Percentiles rank a stretch among this genome's conserved stretches.
These are phyloP conservation scores for Morone saxatilis DNA, from an alignment of 2,113 vertebrate species.

Conservation along the genomic window DNA sequence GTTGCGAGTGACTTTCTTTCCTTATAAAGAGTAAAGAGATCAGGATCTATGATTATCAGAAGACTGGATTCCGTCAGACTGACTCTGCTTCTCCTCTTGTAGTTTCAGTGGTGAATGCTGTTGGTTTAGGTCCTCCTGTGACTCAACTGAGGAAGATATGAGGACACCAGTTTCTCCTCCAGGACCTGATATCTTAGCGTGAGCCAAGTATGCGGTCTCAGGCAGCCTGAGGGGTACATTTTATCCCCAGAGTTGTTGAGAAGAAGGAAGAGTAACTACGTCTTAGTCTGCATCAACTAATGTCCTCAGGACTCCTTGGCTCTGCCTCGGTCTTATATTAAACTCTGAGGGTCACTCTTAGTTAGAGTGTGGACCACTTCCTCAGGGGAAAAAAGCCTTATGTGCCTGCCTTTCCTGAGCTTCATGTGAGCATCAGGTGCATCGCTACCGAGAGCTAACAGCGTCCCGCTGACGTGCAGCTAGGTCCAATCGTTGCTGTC, in stretches of 20 bases:
- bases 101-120: constrained; percentile 38
- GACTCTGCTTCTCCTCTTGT: constrained; percentile 6
- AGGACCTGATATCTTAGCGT: constrained; percentile 16
- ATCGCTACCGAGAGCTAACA: neutral
- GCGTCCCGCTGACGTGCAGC: neutral
- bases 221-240: constrained; percentile 22
- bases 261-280: constrained; percentile 29
- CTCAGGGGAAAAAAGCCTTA: neutral
- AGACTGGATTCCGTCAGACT: neutral
- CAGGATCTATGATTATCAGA: neutral
- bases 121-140: constrained; percentile 83
- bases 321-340: neutral
- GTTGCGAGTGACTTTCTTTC: neutral
- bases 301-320: neutral
- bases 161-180: constrained; percentile 8
- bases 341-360: neutral
- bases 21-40: neutral
- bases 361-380: neutral
- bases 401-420: constrained; percentile 18
- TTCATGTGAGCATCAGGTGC: neutral
- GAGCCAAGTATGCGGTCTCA: constrained; percentile 45
- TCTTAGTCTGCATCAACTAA: constrained; percentile 23
- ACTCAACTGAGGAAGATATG: constrained; percentile 54
- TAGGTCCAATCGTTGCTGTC: neutral
- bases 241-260: constrained; percentile 35